phyloP scores from a whole-genome alignment of 1,140 invertebrate genomes.

The Meloidogyne floridensis region DNA sequence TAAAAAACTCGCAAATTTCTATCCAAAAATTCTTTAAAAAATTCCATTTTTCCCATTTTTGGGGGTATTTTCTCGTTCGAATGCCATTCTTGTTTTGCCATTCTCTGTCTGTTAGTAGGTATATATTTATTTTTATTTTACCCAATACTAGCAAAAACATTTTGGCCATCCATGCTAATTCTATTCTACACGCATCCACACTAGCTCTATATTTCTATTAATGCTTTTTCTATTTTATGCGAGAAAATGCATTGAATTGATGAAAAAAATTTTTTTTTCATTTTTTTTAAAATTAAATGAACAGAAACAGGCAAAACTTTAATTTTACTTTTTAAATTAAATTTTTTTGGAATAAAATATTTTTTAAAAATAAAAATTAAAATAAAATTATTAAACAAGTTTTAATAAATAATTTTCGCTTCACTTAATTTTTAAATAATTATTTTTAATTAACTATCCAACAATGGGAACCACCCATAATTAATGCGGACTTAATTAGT shows the following conservation, averaged over 20 bases:
- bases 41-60: background rate
- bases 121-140: constrained; percentile 7
- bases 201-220: background rate
- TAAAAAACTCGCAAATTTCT: too few species aligned
- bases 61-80: background rate
- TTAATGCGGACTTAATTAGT: too few species aligned
- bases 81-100: background rate
- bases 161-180: constrained; percentile 8
- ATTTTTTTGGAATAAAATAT: background rate
- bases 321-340: background rate
- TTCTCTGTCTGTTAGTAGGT: background rate
- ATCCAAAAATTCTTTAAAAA: background rate
- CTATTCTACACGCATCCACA: constrained; percentile 5
- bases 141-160: background rate
- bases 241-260: constrained; percentile 4
- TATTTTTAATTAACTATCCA: too few species aligned
- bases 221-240: background rate
- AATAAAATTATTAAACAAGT: too few species aligned
- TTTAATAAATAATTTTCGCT: too few species aligned
- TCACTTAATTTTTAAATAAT: too few species aligned
- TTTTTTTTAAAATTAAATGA: constrained; percentile 4
- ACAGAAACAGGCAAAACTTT: background rate
- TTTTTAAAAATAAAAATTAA: too few species aligned
- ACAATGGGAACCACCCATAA: too few species aligned
- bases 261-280: background rate